phyloP scores from a whole-genome alignment of 2,888 invertebrate genomes.

The Ennomos erosarius region DNA sequence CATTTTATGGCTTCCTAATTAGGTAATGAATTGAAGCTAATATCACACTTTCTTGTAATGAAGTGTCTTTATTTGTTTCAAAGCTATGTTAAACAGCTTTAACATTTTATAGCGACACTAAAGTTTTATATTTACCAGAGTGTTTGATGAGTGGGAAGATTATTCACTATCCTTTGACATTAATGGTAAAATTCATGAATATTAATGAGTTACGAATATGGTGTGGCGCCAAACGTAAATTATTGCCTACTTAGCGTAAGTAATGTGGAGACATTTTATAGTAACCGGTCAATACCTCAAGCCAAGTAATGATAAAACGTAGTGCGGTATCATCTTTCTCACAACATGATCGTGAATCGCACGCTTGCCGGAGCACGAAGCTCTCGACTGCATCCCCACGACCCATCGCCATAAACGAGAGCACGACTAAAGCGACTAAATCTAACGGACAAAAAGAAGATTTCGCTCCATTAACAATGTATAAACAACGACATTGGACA shows the following conservation, averaged over 20 bases:
- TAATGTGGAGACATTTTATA: slow-evolving; percentile 15
- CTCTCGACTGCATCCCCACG: slow-evolving; percentile 46
- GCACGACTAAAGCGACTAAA: slow-evolving; percentile 47
- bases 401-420: slow-evolving; percentile 52
- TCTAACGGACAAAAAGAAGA: slow-evolving; percentile 53
- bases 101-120: slow-evolving; percentile 6
- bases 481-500: slow-evolving; percentile 48
- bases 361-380: slow-evolving; percentile 49
- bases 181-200: slow-evolving; percentile 37
- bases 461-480: slow-evolving; percentile 51
- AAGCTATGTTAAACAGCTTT: slow-evolving; percentile 2
- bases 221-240: slow-evolving; percentile 36
- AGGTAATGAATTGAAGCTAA: slow-evolving; percentile 48
- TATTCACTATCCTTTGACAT: slow-evolving; percentile 29
- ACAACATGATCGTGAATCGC: slow-evolving; percentile 50
- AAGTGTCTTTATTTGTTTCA: slow-evolving; percentile 20
- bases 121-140: slow-evolving; percentile 4
- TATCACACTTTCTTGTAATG: slow-evolving; percentile 14
- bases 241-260: slow-evolving; percentile 11
- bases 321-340: slow-evolving; percentile 64
- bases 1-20: slow-evolving; percentile 57
- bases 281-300: slow-evolving; percentile 44
- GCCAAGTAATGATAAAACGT: slow-evolving; percentile 1
- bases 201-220: slow-evolving; percentile 29
- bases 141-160: slow-evolving; percentile 15